Evolutionary conservation across 1,140 invertebrate genomes (phyloP).

Genomic region (Propsilocerus akamusi): DNA sequence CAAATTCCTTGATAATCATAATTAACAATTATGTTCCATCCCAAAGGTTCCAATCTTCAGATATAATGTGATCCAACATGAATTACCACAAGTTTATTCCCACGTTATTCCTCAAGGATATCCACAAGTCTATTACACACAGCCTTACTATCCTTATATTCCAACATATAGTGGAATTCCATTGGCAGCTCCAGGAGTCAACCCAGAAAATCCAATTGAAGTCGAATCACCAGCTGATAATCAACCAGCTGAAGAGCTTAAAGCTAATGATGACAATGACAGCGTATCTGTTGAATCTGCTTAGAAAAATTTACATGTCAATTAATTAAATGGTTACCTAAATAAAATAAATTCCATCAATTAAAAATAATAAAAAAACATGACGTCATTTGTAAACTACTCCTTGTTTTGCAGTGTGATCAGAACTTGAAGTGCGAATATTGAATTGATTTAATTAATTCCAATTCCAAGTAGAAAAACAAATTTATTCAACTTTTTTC

Average conservation of each 20-base stretch:
- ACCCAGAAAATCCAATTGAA: not conserved
- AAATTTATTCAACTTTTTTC: not conserved
- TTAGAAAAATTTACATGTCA: not conserved
- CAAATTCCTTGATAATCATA: no score
- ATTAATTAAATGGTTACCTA: not conserved
- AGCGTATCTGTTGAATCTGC: not conserved
- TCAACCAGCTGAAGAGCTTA: not conserved
- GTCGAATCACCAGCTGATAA: not conserved
- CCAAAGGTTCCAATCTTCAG: no score
- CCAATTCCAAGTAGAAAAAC: no score
- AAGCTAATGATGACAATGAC: not conserved
- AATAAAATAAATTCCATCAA: not conserved
- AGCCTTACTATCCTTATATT: no score
- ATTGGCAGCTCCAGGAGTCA: not conserved
- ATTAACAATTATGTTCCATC: no score
- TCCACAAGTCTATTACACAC: no score
- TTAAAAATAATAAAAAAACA: not conserved
- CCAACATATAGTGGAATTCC: no score
- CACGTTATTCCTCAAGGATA: no score
- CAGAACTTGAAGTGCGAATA: not conserved
- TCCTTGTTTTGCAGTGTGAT: no score
- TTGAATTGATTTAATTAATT: not conserved
- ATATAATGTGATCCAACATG: no score
- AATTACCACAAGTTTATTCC: no score
- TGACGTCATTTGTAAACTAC: no score